These are phyloP conservation scores for Marmota monax DNA, from an alignment of 2,113 vertebrate species.

Conservation along the genomic window DNA sequence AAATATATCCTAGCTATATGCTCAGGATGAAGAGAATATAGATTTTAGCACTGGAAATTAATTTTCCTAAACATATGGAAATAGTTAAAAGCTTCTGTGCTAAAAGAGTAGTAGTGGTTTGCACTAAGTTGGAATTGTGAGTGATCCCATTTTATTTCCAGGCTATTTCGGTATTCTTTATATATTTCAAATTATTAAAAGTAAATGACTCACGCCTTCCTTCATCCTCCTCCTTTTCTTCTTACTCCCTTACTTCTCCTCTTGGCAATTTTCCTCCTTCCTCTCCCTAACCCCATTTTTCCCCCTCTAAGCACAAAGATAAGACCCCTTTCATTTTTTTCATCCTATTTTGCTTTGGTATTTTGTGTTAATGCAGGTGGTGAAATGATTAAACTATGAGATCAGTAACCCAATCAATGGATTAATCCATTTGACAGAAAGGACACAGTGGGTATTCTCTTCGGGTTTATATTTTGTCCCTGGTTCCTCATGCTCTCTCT, in stretches of 20 bases:
- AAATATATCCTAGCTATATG: background rate
- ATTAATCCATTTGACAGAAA: too few species aligned
- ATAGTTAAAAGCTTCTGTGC: background rate
- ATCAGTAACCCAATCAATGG: too few species aligned
- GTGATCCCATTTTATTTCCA: background rate
- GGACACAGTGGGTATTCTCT: too few species aligned
- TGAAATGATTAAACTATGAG: too few species aligned
- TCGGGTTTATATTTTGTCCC: too few species aligned
- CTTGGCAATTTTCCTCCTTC: too few species aligned
- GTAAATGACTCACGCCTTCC: fast-evolving
- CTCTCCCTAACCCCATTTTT: too few species aligned
- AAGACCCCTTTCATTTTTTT: too few species aligned
- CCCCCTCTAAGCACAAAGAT: too few species aligned
- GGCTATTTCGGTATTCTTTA: background rate
- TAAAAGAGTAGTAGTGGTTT: background rate
- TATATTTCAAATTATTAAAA: background rate
- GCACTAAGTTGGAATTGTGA: background rate
- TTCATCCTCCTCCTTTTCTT: background rate
- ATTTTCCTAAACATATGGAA: background rate
- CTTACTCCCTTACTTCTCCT: background rate
- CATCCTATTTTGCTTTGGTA: too few species aligned
- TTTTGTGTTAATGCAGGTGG: too few species aligned
- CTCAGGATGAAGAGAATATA: background rate
- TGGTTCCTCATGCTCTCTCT: too few species aligned
- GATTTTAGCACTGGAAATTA: background rate